Conservation (phyloP, 2,888 invertebrate species). For the Octodonta nipae region DNA sequence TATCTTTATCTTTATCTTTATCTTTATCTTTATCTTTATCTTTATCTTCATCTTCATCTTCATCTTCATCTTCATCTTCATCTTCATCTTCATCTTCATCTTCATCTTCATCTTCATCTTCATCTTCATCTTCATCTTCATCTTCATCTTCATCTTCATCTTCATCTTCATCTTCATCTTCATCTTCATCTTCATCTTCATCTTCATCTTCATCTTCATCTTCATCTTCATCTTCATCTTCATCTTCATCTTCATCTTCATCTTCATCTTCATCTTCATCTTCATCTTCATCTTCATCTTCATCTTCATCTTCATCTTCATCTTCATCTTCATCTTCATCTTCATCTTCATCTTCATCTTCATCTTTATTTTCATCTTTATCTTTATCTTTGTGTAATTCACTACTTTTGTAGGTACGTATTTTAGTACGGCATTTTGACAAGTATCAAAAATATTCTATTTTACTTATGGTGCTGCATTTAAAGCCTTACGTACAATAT, state of each 20-base stretch:
- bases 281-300: not conserved
- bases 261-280: slow-evolving; percentile 1
- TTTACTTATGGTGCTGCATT: too few species aligned
- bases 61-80: not conserved
- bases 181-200: not conserved
- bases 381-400: too few species aligned
- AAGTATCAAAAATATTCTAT: too few species aligned
- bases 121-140: not conserved
- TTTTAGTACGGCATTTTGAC: too few species aligned
- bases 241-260: not conserved
- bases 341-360: not conserved
- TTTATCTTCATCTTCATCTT: not conserved
- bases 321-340: slow-evolving; percentile 1
- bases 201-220: slow-evolving; percentile 1
- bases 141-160: slow-evolving; percentile 1
- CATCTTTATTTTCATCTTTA: too few species aligned
- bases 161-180: not conserved
- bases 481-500: too few species aligned
- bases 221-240: not conserved
- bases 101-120: not conserved
- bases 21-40: not conserved
- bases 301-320: not conserved
- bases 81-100: slow-evolving; percentile 1
- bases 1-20: not conserved
- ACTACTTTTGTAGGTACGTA: too few species aligned